A percentile compares a stretch with the other conserved stretches of the same genome.
These are phyloP conservation scores for Antedon mediterranea DNA, from an alignment of 53 echinoderm and acorn worm species.

Conservation along the genomic window DNA sequence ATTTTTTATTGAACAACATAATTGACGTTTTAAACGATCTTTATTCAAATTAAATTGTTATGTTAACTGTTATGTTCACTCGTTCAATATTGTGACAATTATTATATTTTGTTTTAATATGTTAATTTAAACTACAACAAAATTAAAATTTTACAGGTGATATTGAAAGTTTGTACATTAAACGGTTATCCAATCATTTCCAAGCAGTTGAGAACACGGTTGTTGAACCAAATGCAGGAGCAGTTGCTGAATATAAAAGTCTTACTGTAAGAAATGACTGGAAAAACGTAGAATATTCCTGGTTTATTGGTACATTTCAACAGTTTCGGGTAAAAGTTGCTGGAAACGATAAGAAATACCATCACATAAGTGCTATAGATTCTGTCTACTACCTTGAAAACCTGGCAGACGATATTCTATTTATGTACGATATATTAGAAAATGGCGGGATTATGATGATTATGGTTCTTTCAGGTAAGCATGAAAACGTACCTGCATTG, in stretches of 20 bases:
- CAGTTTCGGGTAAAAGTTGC: background rate
- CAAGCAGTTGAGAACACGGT: background rate
- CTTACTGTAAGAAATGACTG: background rate
- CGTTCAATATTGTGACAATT: too few relatives aligned
- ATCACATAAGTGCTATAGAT: constrained; percentile 16
- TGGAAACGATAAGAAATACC: background rate
- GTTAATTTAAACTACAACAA: too few relatives aligned
- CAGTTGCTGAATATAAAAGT: constrained; percentile 7
- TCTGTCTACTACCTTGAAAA: constrained; percentile 26
- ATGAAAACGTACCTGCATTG: too few relatives aligned
- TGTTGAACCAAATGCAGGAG: constrained; percentile 9
- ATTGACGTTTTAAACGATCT: too few relatives aligned
- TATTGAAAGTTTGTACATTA: background rate
- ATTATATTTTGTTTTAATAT: too few relatives aligned
- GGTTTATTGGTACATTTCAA: background rate
- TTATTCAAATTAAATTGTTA: too few relatives aligned
- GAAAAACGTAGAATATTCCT: background rate
- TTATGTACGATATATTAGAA: constrained; percentile 15
- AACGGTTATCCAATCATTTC: background rate
- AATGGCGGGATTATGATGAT: constrained; percentile 24
- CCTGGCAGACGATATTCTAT: constrained; percentile 1
- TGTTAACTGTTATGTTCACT: too few relatives aligned
- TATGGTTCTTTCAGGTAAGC: constrained; percentile 8
- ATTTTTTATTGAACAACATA: too few relatives aligned
- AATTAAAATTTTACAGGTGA: background rate